Evolutionary conservation across 2,797 vertebrate genomes (phyloP).

Genomic region (Bradypus variegatus): DNA sequence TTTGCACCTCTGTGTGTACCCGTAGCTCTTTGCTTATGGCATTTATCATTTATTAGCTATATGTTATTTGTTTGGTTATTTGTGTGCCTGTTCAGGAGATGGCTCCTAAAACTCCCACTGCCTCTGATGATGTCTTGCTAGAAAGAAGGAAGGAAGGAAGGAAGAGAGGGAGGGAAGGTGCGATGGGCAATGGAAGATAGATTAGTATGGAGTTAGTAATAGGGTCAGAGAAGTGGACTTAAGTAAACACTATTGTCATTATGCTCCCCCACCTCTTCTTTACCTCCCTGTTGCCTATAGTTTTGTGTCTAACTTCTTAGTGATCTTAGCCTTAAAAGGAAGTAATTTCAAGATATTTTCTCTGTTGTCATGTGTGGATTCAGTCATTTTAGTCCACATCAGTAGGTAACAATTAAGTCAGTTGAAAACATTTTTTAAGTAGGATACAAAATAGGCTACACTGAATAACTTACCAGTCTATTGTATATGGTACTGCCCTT

Average conservation of each 20-base stretch:
- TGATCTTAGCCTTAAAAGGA: background rate
- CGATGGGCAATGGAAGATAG: background rate
- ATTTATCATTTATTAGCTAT: background rate
- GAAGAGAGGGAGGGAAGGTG: too few species aligned
- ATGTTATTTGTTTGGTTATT: background rate
- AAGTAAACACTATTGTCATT: background rate
- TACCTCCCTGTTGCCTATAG: background rate
- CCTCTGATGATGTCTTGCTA: background rate
- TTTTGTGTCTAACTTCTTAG: background rate
- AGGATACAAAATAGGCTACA: background rate
- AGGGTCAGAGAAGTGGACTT: background rate
- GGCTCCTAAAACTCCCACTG: background rate
- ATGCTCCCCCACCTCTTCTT: background rate
- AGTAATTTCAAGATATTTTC: background rate
- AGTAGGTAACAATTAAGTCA: background rate
- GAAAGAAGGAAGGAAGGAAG: background rate
- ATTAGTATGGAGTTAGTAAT: background rate
- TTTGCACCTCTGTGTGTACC: background rate
- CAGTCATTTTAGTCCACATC: background rate
- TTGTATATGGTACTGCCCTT: background rate
- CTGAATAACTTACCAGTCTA: background rate
- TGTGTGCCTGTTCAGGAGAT: background rate
- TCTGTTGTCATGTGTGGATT: background rate
- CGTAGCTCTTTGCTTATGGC: background rate
- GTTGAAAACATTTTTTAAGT: constrained; percentile 15